Conservation (phyloP, 2,888 invertebrate species). For the Drosophila koepferae region DNA sequence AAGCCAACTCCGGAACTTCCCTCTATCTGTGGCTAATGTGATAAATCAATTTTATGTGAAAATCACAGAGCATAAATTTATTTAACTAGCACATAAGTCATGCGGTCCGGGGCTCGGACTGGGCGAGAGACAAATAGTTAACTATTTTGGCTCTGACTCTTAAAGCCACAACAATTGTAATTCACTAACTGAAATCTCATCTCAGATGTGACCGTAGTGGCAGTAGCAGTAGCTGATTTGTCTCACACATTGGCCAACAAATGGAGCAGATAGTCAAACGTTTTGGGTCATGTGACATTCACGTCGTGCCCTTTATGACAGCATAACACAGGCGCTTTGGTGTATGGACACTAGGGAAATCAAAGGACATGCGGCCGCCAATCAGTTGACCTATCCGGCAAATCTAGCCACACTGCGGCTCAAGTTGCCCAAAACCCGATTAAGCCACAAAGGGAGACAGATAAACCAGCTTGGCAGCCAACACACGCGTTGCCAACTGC, state of each 20-base stretch:
- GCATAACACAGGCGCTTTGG: slow-evolving; percentile 7
- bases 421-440: slow-evolving; percentile 14
- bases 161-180: slow-evolving; percentile 40
- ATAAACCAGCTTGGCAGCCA: slow-evolving; percentile 6
- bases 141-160: slow-evolving; percentile 31
- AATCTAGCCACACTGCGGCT: slow-evolving; percentile 42
- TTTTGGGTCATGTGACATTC: slow-evolving; percentile 53
- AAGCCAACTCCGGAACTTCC: slow-evolving; percentile 54
- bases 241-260: slow-evolving; percentile 25
- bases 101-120: slow-evolving; percentile 34
- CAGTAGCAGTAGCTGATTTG: slow-evolving; percentile 1
- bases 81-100: slow-evolving; percentile 80
- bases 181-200: slow-evolving; percentile 18
- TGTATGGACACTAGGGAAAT: slow-evolving; percentile 47
- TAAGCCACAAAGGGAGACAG: slow-evolving; percentile 35
- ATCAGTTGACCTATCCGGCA: slow-evolving; percentile 23
- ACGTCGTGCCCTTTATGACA: slow-evolving; percentile 48
- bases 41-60: slow-evolving; percentile 83
- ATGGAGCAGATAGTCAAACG: slow-evolving; percentile 19
- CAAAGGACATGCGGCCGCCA: slow-evolving; percentile 45
- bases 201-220: slow-evolving; percentile 15
- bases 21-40: slow-evolving; percentile 72
- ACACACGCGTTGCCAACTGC: slow-evolving; percentile 9
- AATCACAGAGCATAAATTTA: slow-evolving; percentile 82
- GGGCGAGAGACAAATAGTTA: slow-evolving; percentile 33